phyloP scores from a whole-genome alignment of 2,113 vertebrate species.

The Numida meleagris region DNA sequence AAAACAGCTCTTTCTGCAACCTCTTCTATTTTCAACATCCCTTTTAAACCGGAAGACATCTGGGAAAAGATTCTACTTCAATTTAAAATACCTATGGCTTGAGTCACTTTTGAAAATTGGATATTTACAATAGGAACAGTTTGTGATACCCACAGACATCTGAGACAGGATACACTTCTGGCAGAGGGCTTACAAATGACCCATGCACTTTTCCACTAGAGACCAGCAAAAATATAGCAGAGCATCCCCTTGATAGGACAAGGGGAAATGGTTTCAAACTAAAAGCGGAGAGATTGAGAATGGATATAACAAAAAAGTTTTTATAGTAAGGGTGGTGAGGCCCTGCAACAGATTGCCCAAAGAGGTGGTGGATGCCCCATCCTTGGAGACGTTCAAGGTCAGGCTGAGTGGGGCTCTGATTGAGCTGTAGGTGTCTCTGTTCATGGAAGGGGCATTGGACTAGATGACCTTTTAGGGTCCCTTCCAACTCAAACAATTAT shows the following conservation, averaged over 20 bases:
- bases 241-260: neutral
- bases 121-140: neutral
- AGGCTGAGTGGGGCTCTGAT: too few species aligned
- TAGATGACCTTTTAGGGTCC: too few species aligned
- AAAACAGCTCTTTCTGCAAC: neutral
- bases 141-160: neutral
- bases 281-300: too few species aligned
- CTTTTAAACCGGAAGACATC: neutral
- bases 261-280: too few species aligned
- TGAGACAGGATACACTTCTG: neutral
- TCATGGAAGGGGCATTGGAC: too few species aligned
- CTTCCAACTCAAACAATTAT: too few species aligned
- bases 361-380: too few species aligned
- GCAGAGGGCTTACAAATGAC: neutral
- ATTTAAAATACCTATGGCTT: accelerated
- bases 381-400: too few species aligned
- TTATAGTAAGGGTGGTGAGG: too few species aligned
- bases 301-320: too few species aligned
- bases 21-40: neutral
- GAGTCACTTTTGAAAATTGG: neutral
- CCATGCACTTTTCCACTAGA: neutral
- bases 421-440: too few species aligned
- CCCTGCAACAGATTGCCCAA: too few species aligned
- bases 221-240: neutral
- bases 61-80: neutral